Conservation (phyloP, 1,140 invertebrate genomes). For the Listronotus bonariensis region DNA sequence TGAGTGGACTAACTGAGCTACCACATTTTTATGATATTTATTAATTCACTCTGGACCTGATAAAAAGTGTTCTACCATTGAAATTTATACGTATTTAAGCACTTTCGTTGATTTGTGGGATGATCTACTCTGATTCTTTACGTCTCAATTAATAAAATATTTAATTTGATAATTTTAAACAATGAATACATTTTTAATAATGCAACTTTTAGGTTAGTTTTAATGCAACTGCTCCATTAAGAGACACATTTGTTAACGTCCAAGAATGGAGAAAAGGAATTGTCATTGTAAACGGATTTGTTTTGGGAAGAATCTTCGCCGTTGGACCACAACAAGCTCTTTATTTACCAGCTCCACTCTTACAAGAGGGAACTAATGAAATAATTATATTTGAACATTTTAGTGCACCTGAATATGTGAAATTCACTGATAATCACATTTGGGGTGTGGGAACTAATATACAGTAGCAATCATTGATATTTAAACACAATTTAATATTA, state of each 20-base stretch:
- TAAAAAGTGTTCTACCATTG: no score
- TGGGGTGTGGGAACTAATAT: constrained; percentile 50
- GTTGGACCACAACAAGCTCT: constrained; percentile 64
- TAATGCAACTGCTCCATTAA: constrained; percentile 23
- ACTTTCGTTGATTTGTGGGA: no score
- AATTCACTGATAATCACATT: constrained; percentile 41
- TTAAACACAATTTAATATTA: no score
- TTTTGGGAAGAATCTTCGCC: constrained; percentile 63
- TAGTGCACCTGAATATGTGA: constrained; percentile 38
- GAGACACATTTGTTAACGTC: constrained; percentile 55
- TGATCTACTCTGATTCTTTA: no score
- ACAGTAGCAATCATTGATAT: constrained; percentile 52
- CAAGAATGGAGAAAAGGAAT: constrained; percentile 61
- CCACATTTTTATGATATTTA: no score
- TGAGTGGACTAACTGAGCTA: no score
- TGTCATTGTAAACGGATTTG: constrained; percentile 68
- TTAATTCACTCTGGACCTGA: no score
- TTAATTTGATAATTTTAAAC: no score
- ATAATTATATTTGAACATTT: constrained; percentile 55
- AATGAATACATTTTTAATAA: background rate
- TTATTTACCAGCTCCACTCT: constrained; percentile 63
- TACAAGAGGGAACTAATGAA: constrained; percentile 59
- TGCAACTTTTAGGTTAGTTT: constrained; percentile 38
- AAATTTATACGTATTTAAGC: no score
- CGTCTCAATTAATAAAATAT: no score